These are phyloP conservation scores for Acrocephalus kingi DNA, from an alignment of 2,113 vertebrate species.

Conservation along the genomic window DNA sequence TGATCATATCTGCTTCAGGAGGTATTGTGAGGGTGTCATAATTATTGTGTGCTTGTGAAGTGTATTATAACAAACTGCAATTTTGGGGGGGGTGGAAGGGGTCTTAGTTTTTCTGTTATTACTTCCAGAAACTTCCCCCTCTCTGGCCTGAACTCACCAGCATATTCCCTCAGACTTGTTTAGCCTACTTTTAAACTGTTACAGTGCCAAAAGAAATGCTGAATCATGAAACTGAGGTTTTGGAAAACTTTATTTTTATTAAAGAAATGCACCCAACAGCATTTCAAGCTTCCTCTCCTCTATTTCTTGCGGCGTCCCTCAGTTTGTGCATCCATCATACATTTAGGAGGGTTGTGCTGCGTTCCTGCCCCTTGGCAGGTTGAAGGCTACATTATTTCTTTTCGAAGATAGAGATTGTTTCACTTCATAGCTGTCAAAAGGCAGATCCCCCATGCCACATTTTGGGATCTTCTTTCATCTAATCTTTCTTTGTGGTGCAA, in stretches of 20 bases:
- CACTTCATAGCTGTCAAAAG: neutral
- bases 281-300: conserved; percentile 16
- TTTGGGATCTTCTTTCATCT: neutral
- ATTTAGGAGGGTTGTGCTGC: neutral
- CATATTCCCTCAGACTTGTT: conserved; percentile 14
- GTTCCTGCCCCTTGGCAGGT: neutral
- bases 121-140: neutral
- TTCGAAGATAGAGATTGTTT: neutral
- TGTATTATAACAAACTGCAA: neutral
- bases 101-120: neutral
- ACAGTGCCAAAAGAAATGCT: conserved; percentile 60
- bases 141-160: neutral
- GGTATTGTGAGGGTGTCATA: neutral
- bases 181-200: conserved; percentile 35
- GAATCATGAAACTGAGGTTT: conserved; percentile 64
- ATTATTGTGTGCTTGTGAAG: neutral
- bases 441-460: neutral
- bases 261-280: conserved; percentile 54
- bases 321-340: neutral
- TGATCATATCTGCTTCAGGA: neutral
- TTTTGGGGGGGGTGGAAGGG: neutral
- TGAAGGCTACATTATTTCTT: neutral
- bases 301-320: neutral
- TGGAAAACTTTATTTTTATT: conserved; percentile 54
- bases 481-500: neutral